Evolutionary conservation across 2,797 vertebrate species (phyloP), one percentile per base, ranked within the genome.

Genomic region (Pampus argenteus): DNA sequence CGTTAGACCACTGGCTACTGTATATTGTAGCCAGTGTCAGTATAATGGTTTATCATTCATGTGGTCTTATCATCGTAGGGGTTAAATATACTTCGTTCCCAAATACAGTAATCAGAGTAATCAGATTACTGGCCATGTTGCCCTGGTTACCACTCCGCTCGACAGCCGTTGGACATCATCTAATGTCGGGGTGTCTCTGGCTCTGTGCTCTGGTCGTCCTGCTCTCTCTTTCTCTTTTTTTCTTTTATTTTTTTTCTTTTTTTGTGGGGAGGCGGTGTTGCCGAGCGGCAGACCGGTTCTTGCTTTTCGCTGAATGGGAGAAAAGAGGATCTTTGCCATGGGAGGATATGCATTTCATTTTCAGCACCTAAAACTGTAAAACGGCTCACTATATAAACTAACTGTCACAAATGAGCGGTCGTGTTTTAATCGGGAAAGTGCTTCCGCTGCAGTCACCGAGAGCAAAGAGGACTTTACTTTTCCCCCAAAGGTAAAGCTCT

Each of bases 391-490:
- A 23, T 0, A 15, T 17, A 51, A 15, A 51, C 6, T 6, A 2
- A 5, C 49, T 10, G 42, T 77, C 67, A 10, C 69, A 48, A 77
- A 91, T 92, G 92, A 94, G 86, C 82, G 84, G 90, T 2, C 90
- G 90, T 0, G 71, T 92, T 65, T 58, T 90, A 7, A 28, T 86
- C 59, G 89, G 88, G 2, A 90, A 90, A 74, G 89, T 91, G 20
- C 76, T 85, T 68, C 90, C 86, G 34, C 81, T 89, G 52, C 85
- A 49, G 63, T 22, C 87, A 66, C 67, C 59, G 1, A 40, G 64
- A 78, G 61, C 79, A 0, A 68, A 55, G 44, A 71, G 87, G 84
- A 91, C 84, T 22, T 68, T 80, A 71, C 79, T 64, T 55, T 81
- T 86, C 10, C 74, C 74, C 2, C 67, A 82, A 72, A 91, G 91